These are phyloP conservation scores for Acrobasis repandana DNA, from an alignment of 2,888 invertebrate genomes.

Conservation along the genomic window DNA sequence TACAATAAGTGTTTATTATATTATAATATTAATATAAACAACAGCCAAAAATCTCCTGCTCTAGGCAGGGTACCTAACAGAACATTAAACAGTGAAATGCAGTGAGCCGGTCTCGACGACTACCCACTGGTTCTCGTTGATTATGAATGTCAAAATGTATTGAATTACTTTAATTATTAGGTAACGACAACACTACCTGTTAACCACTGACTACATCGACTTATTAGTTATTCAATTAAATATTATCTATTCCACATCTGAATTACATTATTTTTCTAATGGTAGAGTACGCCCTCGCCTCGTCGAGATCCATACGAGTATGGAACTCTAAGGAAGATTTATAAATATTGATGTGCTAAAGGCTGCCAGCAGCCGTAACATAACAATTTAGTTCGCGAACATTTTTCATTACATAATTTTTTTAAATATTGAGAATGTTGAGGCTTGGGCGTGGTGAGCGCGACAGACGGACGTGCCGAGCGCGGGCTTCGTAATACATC, in stretches of 20 bases:
- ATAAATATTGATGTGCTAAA: slow-evolving; percentile 31
- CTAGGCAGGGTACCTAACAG: slow-evolving; percentile 45
- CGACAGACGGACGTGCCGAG: slow-evolving; percentile 36
- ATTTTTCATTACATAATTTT: not conserved
- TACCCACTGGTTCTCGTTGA: slow-evolving; percentile 41
- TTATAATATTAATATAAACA: slow-evolving; percentile 60
- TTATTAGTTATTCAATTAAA: slow-evolving; percentile 70
- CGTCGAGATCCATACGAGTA: slow-evolving; percentile 41
- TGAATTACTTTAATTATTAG: slow-evolving; percentile 59
- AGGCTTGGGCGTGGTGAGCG: slow-evolving; percentile 53
- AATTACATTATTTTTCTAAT: slow-evolving; percentile 64
- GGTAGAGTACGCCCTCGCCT: slow-evolving; percentile 59
- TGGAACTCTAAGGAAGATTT: slow-evolving; percentile 23
- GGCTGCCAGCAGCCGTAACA: slow-evolving; percentile 60
- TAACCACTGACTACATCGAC: slow-evolving; percentile 79
- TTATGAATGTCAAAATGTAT: slow-evolving; percentile 57
- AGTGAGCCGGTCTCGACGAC: not conserved
- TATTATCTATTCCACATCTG: slow-evolving; percentile 71
- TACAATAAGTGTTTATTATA: slow-evolving; percentile 43
- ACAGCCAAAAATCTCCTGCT: slow-evolving; percentile 59
- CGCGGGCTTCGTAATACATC: slow-evolving; percentile 34
- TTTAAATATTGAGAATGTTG: slow-evolving; percentile 38
- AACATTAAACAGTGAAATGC: slow-evolving; percentile 49
- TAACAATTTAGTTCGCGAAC: slow-evolving; percentile 13
- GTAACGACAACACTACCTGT: slow-evolving; percentile 78